A percentile compares a stretch with the other conserved stretches of the same genome.
Evolutionary conservation across 1,140 invertebrate species (phyloP).

Genomic region (Pollicipes pollicipes): DNA sequence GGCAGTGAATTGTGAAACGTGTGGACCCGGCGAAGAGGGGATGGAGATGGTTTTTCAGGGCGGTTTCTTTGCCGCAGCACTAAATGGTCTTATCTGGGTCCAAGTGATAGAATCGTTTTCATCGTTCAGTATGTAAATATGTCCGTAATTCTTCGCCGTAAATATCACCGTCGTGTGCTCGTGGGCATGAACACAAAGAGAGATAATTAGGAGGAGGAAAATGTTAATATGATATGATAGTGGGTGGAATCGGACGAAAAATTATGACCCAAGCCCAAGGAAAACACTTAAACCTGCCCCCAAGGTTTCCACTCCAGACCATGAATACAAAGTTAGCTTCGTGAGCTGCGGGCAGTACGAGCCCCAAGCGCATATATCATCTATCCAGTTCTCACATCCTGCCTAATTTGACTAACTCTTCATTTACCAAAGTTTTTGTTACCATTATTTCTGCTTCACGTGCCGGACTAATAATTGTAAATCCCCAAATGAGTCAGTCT

Average conservation of each 20-base stretch:
- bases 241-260: not conserved
- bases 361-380: not conserved
- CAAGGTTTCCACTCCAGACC: not conserved
- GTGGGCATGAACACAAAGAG: not conserved
- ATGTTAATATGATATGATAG: not conserved
- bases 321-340: not conserved
- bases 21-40: too few relatives aligned
- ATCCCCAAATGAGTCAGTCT: not conserved
- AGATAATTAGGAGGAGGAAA: not conserved
- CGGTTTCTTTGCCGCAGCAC: too few relatives aligned
- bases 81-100: too few relatives aligned
- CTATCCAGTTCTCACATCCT: not conserved
- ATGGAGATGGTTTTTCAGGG: too few relatives aligned
- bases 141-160: not conserved
- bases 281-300: not conserved
- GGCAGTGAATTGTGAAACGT: too few relatives aligned
- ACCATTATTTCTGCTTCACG: not conserved
- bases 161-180: not conserved
- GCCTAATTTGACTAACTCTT: constrained; percentile 1
- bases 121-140: too few relatives aligned
- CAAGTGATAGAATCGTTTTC: too few relatives aligned
- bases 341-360: not conserved
- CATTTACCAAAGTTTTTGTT: not conserved
- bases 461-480: not conserved
- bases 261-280: not conserved